phyloP scores from a whole-genome alignment of 1,140 invertebrate genomes.

The Dendrolimus punctatus region DNA sequence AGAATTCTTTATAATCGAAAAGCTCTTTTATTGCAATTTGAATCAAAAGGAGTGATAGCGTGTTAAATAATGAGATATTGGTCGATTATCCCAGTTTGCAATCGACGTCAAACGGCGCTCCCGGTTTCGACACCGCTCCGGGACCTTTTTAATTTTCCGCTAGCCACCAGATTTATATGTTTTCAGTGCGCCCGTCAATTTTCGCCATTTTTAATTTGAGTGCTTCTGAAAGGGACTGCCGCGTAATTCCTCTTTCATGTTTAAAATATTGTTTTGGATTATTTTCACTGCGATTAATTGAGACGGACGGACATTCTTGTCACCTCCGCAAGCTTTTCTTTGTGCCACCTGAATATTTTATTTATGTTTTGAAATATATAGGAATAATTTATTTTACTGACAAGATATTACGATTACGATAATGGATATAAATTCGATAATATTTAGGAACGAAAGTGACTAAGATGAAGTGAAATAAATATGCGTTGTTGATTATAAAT shows the following conservation, averaged over 20 bases:
- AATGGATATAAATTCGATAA: too few species aligned
- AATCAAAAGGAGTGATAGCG: conserved; percentile 15
- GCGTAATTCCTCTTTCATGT: conserved; percentile 39
- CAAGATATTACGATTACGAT: too few species aligned
- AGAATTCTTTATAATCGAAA: too few species aligned
- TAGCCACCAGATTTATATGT: conserved; percentile 63
- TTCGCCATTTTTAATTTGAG: conserved; percentile 62
- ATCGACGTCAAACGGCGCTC: conserved; percentile 24
- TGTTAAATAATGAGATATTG: conserved; percentile 30
- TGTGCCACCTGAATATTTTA: too few species aligned
- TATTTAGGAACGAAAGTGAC: too few species aligned
- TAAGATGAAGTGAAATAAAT: too few species aligned
- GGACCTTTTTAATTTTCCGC: conserved; percentile 63
- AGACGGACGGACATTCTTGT: too few species aligned
- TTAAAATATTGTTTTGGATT: conserved; percentile 10
- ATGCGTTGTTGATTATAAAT: too few species aligned
- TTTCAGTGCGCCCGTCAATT: conserved; percentile 58
- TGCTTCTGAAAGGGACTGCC: conserved; percentile 39
- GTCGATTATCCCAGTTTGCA: conserved; percentile 26
- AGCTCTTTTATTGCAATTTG: neutral
- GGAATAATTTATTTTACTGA: too few species aligned
- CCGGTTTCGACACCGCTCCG: conserved; percentile 29
- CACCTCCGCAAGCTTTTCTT: too few species aligned
- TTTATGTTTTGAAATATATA: too few species aligned
- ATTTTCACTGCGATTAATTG: too few species aligned